Conservation (phyloP, 2,113 vertebrate species). For the Dipodomys merriami region DNA sequence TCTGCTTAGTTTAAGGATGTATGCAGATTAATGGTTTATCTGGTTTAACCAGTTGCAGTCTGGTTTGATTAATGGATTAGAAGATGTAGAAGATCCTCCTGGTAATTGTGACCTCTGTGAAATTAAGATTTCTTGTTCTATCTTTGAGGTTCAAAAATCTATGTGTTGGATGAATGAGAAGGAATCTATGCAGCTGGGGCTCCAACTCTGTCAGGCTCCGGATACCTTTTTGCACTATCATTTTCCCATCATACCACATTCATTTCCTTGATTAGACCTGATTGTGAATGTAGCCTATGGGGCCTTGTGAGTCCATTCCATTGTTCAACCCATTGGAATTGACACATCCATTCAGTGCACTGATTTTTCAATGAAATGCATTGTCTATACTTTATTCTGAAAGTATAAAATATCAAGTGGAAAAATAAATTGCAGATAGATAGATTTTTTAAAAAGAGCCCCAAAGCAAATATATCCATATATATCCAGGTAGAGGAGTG, state of each 20-base stretch:
- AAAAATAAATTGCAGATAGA: conserved; percentile 46
- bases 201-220: not conserved
- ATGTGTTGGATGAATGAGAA: not conserved
- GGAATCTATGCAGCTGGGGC: not conserved
- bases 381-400: not conserved
- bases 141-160: not conserved
- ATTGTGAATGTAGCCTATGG: not conserved
- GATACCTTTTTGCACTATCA: not conserved
- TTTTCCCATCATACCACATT: not conserved
- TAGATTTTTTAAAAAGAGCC: not conserved
- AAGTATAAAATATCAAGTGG: not conserved
- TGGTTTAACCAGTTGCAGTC: not conserved
- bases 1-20: not conserved
- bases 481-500: not conserved
- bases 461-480: not conserved
- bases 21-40: not conserved
- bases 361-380: not conserved
- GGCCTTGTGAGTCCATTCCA: not conserved
- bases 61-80: not conserved
- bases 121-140: not conserved
- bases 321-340: not conserved
- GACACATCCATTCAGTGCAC: no score
- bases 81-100: not conserved
- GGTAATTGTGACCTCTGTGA: not conserved
- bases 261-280: not conserved